A percentile compares a stretch with the other conserved stretches of the same genome.
Conservation (phyloP, 2,113 vertebrate genomes). For the Cranoglanis bouderius region DNA sequence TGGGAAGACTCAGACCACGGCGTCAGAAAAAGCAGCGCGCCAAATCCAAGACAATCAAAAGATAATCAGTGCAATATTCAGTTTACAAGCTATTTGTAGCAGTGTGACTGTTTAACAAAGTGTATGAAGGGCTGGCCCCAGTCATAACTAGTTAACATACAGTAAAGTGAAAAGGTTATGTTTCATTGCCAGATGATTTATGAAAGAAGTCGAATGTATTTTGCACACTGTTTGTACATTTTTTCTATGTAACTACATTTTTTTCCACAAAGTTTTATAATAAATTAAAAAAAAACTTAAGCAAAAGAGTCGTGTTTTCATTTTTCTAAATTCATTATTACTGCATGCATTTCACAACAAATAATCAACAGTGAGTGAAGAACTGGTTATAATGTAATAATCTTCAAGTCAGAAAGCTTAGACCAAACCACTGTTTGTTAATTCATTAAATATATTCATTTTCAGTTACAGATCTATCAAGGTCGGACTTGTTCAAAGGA, state of each 20-base stretch:
- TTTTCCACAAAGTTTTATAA: not conserved
- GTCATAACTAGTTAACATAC: not conserved
- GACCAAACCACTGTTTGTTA: not conserved
- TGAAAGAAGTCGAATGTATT: not conserved
- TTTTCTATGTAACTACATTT: not conserved
- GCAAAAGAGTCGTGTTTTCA: not conserved
- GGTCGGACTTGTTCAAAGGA: not conserved
- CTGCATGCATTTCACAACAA: not conserved
- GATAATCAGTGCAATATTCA: not conserved
- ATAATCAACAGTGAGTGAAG: not conserved
- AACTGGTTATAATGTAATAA: not conserved
- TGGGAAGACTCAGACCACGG: slow-evolving; percentile 50
- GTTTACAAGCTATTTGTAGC: not conserved
- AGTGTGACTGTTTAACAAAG: not conserved
- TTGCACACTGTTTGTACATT: not conserved
- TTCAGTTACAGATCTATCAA: not conserved
- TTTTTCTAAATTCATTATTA: not conserved
- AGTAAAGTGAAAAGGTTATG: not conserved
- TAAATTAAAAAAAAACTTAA: not conserved
- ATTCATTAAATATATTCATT: not conserved
- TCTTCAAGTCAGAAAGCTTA: not conserved
- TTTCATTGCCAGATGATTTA: not conserved
- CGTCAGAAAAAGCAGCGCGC: not conserved
- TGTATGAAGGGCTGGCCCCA: not conserved
- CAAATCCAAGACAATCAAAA: slow-evolving; percentile 11